Evolutionary conservation across 1,140 invertebrate genomes (phyloP).

Genomic region (Rhopalosiphum padi): DNA sequence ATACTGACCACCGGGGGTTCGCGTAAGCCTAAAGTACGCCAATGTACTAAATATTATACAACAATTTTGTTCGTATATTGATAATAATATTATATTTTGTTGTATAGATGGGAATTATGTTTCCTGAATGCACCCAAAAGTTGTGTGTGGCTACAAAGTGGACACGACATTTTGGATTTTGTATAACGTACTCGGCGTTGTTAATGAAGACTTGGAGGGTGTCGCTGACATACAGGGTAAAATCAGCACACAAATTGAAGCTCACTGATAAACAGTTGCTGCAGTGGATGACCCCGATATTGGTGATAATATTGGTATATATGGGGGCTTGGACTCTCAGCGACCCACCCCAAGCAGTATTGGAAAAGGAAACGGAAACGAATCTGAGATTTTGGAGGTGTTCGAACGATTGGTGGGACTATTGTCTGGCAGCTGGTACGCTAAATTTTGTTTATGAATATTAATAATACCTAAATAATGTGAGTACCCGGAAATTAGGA

Average conservation of each 20-base stretch:
- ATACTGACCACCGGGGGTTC: neutral
- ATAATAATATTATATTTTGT: neutral
- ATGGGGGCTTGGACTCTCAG: conserved; percentile 88
- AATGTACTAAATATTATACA: neutral
- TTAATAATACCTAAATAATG: neutral
- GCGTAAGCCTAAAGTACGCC: neutral
- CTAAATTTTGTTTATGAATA: neutral
- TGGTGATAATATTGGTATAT: conserved; percentile 87
- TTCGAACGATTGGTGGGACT: conserved; percentile 92
- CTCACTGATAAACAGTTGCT: conserved; percentile 88
- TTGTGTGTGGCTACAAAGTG: conserved; percentile 89
- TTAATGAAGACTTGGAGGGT: conserved; percentile 94
- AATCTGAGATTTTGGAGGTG: conserved; percentile 87
- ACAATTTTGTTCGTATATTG: neutral
- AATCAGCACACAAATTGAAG: conserved; percentile 90
- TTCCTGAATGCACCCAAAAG: conserved; percentile 80
- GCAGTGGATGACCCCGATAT: conserved; percentile 89
- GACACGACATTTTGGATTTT: conserved; percentile 89
- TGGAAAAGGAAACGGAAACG: conserved; percentile 73
- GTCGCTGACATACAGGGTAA: conserved; percentile 91
- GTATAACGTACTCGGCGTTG: conserved; percentile 87
- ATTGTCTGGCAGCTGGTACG: conserved; percentile 83
- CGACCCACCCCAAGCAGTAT: conserved; percentile 77
- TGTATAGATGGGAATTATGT: conserved; percentile 86
- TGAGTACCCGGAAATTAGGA: neutral